Evolutionary conservation across 2,113 vertebrate species (phyloP), one percentile per base, ranked within the genome.

Genomic region (Nesoenas mayeri): DNA sequence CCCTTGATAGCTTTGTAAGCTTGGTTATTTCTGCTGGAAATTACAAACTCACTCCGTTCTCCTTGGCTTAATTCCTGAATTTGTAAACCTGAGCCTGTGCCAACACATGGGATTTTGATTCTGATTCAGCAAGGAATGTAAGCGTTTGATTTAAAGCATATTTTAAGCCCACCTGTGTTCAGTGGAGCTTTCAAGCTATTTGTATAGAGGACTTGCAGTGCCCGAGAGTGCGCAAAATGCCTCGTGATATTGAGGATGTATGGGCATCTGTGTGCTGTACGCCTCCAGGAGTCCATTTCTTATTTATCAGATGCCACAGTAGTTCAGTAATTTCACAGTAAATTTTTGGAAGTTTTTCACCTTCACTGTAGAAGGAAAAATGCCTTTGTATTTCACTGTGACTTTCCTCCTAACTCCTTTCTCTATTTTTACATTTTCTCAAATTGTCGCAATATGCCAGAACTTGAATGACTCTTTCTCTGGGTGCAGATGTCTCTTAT

Each of bases 121-220:
- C 47, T 70, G 32, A 79, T 93, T 88, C 84, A 73, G 57, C 50
- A 69, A 78, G 74, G 54, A 89, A 58, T 58, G 61, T 28, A 81
- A 75, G 42, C n/a, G 15, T 66, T 95, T 79, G 67, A 88, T 73
- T 91, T 82, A 73, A 79, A 77, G 50, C 31, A 9, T 72, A 26
- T 61, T 91, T 94, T 89, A 73, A 95, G 19, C 31, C 24, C 42
- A 87, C 94, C 44, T 75, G n/a, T n/a, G 60, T 85, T 85, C 40
- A 85, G 57, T 57, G 87, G 67, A 89, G 29, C 54, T 94, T 47
- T 79, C 20, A 50, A 69, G 70, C 13, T 79, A 2, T 75, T 85
- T 84, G 28, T 71, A 8, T 31, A 4, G 48, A 57, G 53, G 32
- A 51, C 21, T 72, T 60, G 57, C 12, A 60, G 20, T 78, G 57